These are phyloP conservation scores for Drosophila bipectinata DNA, from an alignment of 1,140 invertebrate species.

Conservation along the genomic window DNA sequence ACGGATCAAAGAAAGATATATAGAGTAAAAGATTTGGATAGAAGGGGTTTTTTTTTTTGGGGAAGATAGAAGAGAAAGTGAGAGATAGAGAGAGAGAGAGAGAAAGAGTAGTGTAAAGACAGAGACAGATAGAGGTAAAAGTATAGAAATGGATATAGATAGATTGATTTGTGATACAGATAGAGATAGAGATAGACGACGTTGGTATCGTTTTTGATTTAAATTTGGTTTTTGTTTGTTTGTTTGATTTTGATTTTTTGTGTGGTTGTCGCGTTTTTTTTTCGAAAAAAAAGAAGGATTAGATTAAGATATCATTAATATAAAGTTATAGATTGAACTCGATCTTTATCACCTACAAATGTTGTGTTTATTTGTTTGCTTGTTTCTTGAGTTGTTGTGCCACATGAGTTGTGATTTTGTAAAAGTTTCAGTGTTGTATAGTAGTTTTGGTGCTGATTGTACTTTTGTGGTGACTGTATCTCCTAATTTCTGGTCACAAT, in stretches of 20 bases:
- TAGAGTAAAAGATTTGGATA: constrained; percentile 29
- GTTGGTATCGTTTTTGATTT: constrained; percentile 41
- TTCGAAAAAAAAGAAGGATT: constrained; percentile 60
- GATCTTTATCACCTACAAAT: constrained; percentile 40
- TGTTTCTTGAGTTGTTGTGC: constrained; percentile 11
- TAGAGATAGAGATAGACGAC: constrained; percentile 36
- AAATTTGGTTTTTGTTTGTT: constrained; percentile 32
- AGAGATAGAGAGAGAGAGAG: constrained; percentile 20
- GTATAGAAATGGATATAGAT: constrained; percentile 11
- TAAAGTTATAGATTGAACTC: constrained; percentile 65
- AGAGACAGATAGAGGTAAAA: constrained; percentile 24
- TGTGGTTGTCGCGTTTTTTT: constrained; percentile 44
- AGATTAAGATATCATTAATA: constrained; percentile 61
- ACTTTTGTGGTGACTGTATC: constrained; percentile 48
- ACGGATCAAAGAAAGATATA: constrained; percentile 51
- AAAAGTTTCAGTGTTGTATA: constrained; percentile 40
- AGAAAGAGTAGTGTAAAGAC: constrained; percentile 18
- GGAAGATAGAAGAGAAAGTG: constrained; percentile 9
- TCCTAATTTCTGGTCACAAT: constrained; percentile 26
- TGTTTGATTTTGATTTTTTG: constrained; percentile 11
- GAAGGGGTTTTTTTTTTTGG: constrained; percentile 4
- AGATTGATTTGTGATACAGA: constrained; percentile 1
- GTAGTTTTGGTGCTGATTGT: constrained; percentile 37
- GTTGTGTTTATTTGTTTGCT: constrained; percentile 16
- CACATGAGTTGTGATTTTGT: constrained; percentile 40